Evolutionary conservation across 2,113 vertebrate genomes (phyloP).

Genomic region (Candoia aspera): DNA sequence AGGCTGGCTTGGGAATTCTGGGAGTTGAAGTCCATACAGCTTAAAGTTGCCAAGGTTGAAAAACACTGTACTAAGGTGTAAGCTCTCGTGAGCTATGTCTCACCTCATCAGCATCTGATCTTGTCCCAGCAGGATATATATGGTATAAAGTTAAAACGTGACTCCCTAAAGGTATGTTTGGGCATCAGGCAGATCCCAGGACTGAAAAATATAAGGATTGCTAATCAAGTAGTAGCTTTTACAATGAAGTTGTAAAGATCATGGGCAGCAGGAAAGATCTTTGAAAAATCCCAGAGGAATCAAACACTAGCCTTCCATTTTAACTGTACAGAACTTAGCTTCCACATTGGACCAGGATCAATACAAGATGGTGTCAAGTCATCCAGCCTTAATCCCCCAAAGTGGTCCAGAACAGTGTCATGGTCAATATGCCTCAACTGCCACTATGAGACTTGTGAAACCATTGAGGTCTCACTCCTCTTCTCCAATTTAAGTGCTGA

Average conservation of each 20-base stretch:
- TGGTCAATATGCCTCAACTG: background rate
- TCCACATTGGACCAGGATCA: background rate
- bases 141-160: background rate
- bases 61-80: background rate
- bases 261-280: background rate
- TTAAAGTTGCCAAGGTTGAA: too few relatives aligned
- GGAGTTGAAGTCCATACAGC: too few relatives aligned
- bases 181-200: background rate
- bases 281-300: background rate
- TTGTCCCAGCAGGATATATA: background rate
- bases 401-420: background rate
- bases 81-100: background rate
- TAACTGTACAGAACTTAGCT: background rate
- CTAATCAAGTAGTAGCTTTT: background rate
- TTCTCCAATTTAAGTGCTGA: background rate
- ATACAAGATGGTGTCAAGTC: background rate
- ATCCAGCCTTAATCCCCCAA: background rate
- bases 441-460: background rate
- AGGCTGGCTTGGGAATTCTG: too few relatives aligned
- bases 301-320: background rate
- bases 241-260: background rate
- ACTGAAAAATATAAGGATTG: background rate
- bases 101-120: background rate
- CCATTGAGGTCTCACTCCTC: too few relatives aligned
- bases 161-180: background rate